Conservation (phyloP, 2,888 invertebrate species). For the Rhabditoides inermis region DNA sequence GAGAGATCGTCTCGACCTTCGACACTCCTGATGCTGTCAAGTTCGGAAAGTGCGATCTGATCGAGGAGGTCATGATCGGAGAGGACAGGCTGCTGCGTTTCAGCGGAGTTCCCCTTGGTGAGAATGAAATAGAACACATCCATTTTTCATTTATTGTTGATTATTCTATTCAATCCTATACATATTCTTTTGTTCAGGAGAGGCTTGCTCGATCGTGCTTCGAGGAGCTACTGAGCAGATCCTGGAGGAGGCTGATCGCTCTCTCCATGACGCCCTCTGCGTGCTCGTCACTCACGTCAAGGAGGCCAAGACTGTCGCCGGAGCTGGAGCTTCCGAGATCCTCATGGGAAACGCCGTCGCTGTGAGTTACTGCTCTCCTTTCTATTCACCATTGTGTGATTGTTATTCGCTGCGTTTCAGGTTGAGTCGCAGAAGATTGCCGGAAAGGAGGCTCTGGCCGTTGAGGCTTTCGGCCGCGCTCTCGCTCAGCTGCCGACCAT, state of each 20-base stretch:
- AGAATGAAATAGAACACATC: not conserved
- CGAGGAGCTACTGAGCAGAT: constrained; percentile 96
- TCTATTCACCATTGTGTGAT: too few species aligned
- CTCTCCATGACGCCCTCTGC: constrained; percentile 93
- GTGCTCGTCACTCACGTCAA: constrained; percentile 88
- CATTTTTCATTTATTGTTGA: not conserved
- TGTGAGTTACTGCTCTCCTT: too few species aligned
- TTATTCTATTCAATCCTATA: not conserved
- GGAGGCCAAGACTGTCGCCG: constrained; percentile 73
- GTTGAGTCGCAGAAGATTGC: too few species aligned
- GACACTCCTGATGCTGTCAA: constrained; percentile 83
- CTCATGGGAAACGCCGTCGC: constrained; percentile 86
- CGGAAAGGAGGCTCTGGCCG: constrained; percentile 93
- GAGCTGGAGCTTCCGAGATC: constrained; percentile 78
- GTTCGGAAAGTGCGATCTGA: constrained; percentile 83
- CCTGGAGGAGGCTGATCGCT: constrained; percentile 94
- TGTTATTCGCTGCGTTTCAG: too few species aligned
- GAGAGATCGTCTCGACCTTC: constrained; percentile 96
- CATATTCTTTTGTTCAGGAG: constrained; percentile 67
- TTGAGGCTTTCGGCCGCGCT: constrained; percentile 86
- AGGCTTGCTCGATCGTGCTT: constrained; percentile 92
- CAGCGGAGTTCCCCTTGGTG: constrained; percentile 50
- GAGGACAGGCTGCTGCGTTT: constrained; percentile 90
- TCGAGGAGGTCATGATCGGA: constrained; percentile 96
- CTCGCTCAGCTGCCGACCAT: constrained; percentile 74